These are phyloP conservation scores for Homalodisca vitripennis DNA, from an alignment of 1,140 invertebrate genomes.

Conservation along the genomic window DNA sequence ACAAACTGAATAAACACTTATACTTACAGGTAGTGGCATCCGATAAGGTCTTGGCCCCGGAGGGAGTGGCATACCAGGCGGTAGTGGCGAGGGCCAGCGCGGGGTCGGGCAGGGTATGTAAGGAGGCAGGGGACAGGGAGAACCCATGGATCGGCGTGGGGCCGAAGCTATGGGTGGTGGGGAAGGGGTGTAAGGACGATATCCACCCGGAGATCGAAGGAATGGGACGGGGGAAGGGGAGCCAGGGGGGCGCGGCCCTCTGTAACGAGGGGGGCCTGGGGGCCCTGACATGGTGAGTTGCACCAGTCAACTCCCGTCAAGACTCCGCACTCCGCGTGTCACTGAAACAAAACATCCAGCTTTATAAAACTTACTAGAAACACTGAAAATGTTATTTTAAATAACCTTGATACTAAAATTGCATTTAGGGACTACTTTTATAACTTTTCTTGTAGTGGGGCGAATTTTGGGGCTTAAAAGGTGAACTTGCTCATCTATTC, in stretches of 20 bases:
- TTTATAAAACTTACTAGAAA: too few species aligned
- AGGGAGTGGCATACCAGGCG: constrained; percentile 50
- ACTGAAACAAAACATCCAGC: not conserved
- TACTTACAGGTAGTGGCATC: not conserved
- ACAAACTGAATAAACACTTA: constrained; percentile 32
- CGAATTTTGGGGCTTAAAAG: too few species aligned
- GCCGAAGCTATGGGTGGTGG: constrained; percentile 40
- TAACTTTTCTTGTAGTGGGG: too few species aligned
- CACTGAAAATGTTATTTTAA: too few species aligned
- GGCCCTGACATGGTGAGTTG: constrained; percentile 37
- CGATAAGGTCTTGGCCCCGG: constrained; percentile 49
- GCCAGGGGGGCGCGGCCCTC: constrained; percentile 37
- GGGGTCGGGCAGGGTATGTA: constrained; percentile 61
- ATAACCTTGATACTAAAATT: too few species aligned
- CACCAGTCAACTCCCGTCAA: constrained; percentile 25
- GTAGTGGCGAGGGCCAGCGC: constrained; percentile 56
- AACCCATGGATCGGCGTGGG: constrained; percentile 46
- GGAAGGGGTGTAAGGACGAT: constrained; percentile 38
- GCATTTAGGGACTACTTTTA: too few species aligned
- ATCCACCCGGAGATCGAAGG: constrained; percentile 34
- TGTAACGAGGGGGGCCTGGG: constrained; percentile 33
- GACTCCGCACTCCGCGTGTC: not conserved
- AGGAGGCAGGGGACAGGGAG: constrained; percentile 44
- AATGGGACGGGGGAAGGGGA: constrained; percentile 37
- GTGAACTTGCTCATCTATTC: too few species aligned